Base-by-base conservation (phyloP, 2,888 invertebrate species). In the Mesorhabditis belari region DNA sequence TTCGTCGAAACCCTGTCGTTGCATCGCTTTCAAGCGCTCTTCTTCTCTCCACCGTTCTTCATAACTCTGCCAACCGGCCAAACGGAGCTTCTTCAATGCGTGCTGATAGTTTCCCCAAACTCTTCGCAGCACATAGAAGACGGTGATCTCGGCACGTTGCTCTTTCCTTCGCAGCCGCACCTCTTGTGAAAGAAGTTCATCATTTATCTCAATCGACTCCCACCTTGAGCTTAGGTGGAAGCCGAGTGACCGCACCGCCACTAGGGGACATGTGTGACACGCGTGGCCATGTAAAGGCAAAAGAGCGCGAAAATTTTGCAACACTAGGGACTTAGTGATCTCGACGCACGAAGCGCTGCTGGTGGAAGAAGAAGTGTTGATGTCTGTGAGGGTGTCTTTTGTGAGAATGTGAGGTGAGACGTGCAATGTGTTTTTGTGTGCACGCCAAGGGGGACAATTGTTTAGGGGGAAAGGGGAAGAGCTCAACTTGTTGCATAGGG, bases 51-150 rank as follows among this genome's bases (percentile, higher is more conserved):
- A n/a, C n/a, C n/a, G n/a, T n/a, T n/a, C n/a, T n/a, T n/a, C n/a
- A n/a, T n/a, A n/a, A n/a, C n/a, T n/a, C n/a, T n/a, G n/a, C n/a
- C n/a, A n/a, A n/a, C n/a, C n/a, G n/a, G n/a, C n/a, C n/a, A n/a
- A 35, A n/a, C 56, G 59, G 51, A 67, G 55, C 52, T 57, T 55
- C 57, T 65, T 54, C 35, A 62, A 58, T 3, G 68, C 65, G 60
- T 66, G 68, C 25, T 52, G 58, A 35, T 62, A 68, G 50, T 66
- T 68, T 25, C 68, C 68, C 35, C 61, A 66, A n/a, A 68, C 58
- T 57, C 52, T 62, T 55, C 63, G 61, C 62, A 63, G 66, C 59
- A 65, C 55, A 51, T 65, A 60, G 62, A 63, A 68, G 50, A 66
- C 65, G 55, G 62, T 65, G 61, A 64, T 63, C 35, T 65, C 63